A percentile compares a stretch with the other conserved stretches of the same genome.
Conservation (phyloP, 1,140 invertebrate species). For the Drosophila fuyamai region DNA sequence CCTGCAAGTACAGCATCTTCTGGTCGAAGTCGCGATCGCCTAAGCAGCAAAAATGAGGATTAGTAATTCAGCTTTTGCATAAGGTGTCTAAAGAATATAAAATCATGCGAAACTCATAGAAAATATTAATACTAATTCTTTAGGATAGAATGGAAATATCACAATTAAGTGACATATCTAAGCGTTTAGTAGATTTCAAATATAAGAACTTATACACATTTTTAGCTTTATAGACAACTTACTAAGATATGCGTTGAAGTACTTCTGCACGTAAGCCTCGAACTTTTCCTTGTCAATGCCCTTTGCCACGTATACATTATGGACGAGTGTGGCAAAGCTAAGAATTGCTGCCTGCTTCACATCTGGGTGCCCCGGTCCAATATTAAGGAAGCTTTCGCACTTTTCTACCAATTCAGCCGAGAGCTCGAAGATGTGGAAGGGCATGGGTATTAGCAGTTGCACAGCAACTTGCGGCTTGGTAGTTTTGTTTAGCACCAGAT, state of each 20-base stretch:
- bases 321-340: slow-evolving; percentile 89
- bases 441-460: slow-evolving; percentile 86
- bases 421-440: slow-evolving; percentile 87
- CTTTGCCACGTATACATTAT: slow-evolving; percentile 87
- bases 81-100: too few species aligned
- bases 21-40: slow-evolving; percentile 88
- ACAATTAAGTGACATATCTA: too few species aligned
- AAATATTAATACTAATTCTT: too few species aligned
- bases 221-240: slow-evolving; percentile 23
- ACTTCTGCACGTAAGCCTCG: slow-evolving; percentile 89
- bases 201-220: too few species aligned
- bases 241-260: slow-evolving; percentile 85
- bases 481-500: slow-evolving; percentile 87
- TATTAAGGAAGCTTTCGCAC: slow-evolving; percentile 85
- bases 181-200: too few species aligned
- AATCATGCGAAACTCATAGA: too few species aligned
- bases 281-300: slow-evolving; percentile 87
- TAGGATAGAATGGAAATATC: too few species aligned
- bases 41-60: slow-evolving; percentile 53
- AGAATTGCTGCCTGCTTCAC: slow-evolving; percentile 89
- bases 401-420: slow-evolving; percentile 86
- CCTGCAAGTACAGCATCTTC: slow-evolving; percentile 90
- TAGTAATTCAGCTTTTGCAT: too few species aligned
- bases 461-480: slow-evolving; percentile 87
- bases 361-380: slow-evolving; percentile 85